Percentiles rank a stretch among this genome's conserved stretches.
Evolutionary conservation across 2,888 invertebrate genomes (phyloP).

Genomic region (Lasioglossum malachurum): DNA sequence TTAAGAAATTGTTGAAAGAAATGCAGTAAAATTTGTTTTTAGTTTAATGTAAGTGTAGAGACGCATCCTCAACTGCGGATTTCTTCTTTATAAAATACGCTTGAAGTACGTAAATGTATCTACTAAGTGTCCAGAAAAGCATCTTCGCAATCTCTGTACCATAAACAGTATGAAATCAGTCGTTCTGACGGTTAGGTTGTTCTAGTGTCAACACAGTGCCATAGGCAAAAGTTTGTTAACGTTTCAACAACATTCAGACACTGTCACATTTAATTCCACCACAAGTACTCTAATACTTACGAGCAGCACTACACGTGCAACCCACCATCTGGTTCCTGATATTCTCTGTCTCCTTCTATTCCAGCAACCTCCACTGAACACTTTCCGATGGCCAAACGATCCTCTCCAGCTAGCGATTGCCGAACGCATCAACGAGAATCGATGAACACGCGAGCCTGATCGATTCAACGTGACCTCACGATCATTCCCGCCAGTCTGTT

Average conservation of each 20-base stretch:
- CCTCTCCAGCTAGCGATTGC: slow-evolving; percentile 11
- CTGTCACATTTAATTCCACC: background rate
- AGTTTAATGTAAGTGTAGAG: background rate
- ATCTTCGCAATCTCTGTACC: no score
- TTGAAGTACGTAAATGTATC: no score
- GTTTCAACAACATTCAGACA: background rate
- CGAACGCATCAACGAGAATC: slow-evolving; percentile 53
- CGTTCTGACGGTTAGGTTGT: no score
- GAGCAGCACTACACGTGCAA: background rate
- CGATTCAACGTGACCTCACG: slow-evolving; percentile 31
- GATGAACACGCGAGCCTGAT: slow-evolving; percentile 25
- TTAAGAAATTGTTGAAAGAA: no score
- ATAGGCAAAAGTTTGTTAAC: no score
- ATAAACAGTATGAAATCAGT: no score
- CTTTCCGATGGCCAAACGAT: slow-evolving; percentile 40
- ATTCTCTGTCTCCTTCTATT: slow-evolving; percentile 1
- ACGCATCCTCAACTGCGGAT: background rate
- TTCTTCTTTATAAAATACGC: no score
- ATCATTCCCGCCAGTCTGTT: slow-evolving; percentile 41
- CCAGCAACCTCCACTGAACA: slow-evolving; percentile 21
- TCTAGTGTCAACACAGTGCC: no score
- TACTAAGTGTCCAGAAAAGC: no score
- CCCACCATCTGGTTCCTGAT: background rate
- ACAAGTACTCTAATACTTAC: background rate
- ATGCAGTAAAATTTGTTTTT: background rate